phyloP scores from a whole-genome alignment of 2,888 invertebrate species.

The Tuta absoluta region DNA sequence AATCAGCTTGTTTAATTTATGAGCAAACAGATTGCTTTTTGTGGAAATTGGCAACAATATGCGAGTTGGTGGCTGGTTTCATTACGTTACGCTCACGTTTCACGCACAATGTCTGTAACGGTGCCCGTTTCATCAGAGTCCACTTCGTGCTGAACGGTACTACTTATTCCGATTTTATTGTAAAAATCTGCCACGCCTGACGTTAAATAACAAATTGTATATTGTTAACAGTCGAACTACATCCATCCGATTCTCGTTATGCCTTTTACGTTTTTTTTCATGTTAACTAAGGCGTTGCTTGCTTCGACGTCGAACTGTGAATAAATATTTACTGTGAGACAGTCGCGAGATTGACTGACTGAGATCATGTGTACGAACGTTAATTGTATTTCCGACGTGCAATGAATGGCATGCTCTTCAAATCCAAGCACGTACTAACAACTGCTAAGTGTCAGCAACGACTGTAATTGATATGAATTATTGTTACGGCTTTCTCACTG shows the following conservation, averaged over 20 bases:
- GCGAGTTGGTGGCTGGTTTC: constrained; percentile 51
- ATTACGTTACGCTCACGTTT: constrained; percentile 64
- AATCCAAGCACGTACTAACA: constrained; percentile 38
- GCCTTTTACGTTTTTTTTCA: constrained; percentile 47
- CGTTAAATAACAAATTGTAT: constrained; percentile 58
- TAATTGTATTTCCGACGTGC: constrained; percentile 35
- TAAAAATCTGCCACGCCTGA: constrained; percentile 56
- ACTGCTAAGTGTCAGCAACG: constrained; percentile 39
- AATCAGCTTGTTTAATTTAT: constrained; percentile 42
- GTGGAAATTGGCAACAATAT: constrained; percentile 48
- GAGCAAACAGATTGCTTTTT: constrained; percentile 44
- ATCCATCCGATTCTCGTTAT: constrained; percentile 50
- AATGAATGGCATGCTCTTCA: constrained; percentile 35
- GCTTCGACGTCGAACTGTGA: constrained; percentile 14
- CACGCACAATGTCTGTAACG: constrained; percentile 67
- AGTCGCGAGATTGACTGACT: constrained; percentile 6
- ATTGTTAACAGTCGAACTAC: constrained; percentile 55
- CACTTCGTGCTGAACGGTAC: constrained; percentile 64
- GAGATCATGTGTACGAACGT: constrained; percentile 10
- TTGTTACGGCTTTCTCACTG: constrained; percentile 19
- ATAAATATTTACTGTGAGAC: constrained; percentile 16
- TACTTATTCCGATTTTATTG: constrained; percentile 62
- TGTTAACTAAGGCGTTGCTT: constrained; percentile 40
- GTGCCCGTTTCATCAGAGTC: constrained; percentile 53
- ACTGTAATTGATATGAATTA: constrained; percentile 41